Evolutionary conservation across 2,888 invertebrate species (phyloP).

Genomic region (Noctua janthe): DNA sequence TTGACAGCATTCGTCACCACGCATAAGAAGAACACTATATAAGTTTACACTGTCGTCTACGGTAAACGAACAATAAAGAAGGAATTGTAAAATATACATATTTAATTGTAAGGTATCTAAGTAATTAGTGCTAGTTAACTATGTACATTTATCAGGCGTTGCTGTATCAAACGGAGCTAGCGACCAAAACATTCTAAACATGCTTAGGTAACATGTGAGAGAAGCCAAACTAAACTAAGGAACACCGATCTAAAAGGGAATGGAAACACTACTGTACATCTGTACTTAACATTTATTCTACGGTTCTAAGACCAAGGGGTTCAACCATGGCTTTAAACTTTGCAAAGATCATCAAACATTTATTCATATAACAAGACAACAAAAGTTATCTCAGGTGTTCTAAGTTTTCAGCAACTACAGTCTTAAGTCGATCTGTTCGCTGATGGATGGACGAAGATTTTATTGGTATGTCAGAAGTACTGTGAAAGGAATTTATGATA

Average conservation of each 20-base stretch:
- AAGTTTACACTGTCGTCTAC: background rate
- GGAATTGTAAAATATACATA: background rate
- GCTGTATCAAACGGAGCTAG: conserved; percentile 58
- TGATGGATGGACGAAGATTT: no score
- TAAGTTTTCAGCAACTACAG: background rate
- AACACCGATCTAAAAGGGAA: conserved; percentile 32
- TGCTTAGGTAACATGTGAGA: conserved; percentile 53
- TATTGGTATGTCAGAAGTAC: no score
- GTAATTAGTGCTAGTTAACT: conserved; percentile 7
- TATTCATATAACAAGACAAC: background rate
- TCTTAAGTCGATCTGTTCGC: no score
- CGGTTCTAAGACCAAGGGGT: background rate
- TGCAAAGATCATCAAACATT: background rate
- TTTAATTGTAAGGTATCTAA: background rate
- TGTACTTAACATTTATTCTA: background rate
- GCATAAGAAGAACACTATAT: background rate
- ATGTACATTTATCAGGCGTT: conserved; percentile 5
- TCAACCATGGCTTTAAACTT: background rate
- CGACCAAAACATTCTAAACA: conserved; percentile 66
- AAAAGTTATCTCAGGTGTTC: background rate
- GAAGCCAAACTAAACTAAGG: conserved; percentile 58
- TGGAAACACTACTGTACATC: background rate
- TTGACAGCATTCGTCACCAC: background rate
- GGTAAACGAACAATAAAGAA: background rate
- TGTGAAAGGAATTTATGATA: no score